phyloP scores from a whole-genome alignment of 2,113 vertebrate genomes.

The Sphyrna mokarran region DNA sequence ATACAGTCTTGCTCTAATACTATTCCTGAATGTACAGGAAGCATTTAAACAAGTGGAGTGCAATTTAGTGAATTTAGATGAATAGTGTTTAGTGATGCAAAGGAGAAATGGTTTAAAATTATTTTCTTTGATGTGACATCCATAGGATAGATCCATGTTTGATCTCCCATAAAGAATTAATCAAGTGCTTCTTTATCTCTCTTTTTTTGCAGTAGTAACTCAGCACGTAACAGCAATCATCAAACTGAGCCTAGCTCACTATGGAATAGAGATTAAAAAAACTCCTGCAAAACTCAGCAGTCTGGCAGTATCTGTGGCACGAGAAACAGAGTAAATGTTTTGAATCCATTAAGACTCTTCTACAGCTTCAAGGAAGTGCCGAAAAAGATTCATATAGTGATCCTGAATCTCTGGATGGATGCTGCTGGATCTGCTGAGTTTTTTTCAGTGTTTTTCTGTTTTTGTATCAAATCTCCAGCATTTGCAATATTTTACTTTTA shows the following conservation, averaged over 20 bases:
- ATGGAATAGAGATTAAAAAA: no score
- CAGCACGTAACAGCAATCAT: neutral
- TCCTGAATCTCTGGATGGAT: no score
- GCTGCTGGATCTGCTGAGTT: no score
- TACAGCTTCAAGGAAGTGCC: no score
- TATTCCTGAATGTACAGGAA: neutral
- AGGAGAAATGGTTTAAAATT: neutral
- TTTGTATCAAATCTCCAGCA: no score
- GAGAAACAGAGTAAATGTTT: no score
- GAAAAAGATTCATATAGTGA: no score
- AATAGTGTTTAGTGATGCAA: neutral
- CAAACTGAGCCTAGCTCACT: no score
- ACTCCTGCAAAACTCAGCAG: no score
- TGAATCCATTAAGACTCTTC: no score
- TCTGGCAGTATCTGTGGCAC: neutral
- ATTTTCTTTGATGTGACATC: neutral
- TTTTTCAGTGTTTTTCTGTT: no score
- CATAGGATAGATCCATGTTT: neutral
- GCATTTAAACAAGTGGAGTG: neutral
- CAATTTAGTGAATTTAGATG: neutral
- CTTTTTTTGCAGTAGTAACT: neutral
- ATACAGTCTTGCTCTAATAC: neutral
- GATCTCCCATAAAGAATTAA: neutral
- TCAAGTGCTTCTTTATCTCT: neutral
- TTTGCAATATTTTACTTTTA: neutral